Conservation (phyloP, 2,888 invertebrate species). For the Tetranychus truncatus region DNA sequence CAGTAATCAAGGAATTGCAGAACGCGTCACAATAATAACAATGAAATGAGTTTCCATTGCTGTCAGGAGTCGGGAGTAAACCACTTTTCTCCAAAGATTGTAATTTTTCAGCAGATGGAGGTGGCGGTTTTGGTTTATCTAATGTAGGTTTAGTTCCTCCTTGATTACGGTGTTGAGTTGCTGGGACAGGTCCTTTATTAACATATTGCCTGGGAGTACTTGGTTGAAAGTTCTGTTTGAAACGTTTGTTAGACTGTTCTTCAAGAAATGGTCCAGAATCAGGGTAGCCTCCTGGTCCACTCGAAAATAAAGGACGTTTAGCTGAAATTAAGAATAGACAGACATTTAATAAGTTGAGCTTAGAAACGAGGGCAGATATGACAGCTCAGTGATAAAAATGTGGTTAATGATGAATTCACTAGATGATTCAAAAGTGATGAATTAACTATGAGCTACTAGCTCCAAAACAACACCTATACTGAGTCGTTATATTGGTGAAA, state of each 20-base stretch:
- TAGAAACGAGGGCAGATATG: too few species aligned
- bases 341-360: too few species aligned
- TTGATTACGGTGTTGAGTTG: background rate
- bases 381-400: too few species aligned
- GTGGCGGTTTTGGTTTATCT: background rate
- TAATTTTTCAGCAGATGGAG: background rate
- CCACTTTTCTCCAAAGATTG: conserved; percentile 1
- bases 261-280: background rate
- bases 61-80: background rate
- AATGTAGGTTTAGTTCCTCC: background rate
- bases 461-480: too few species aligned
- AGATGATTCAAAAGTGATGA: too few species aligned
- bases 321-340: too few species aligned
- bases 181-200: background rate
- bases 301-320: background rate
- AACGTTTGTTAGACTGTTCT: background rate
- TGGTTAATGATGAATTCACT: too few species aligned
- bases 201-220: background rate
- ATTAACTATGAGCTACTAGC: too few species aligned
- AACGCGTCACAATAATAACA: background rate
- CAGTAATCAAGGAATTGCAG: background rate
- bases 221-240: background rate
- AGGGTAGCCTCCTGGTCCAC: background rate
- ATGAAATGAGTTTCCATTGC: background rate
- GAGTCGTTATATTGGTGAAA: background rate